Evolutionary conservation across 2,888 invertebrate genomes (phyloP).

Genomic region (Mayetiola destructor): DNA sequence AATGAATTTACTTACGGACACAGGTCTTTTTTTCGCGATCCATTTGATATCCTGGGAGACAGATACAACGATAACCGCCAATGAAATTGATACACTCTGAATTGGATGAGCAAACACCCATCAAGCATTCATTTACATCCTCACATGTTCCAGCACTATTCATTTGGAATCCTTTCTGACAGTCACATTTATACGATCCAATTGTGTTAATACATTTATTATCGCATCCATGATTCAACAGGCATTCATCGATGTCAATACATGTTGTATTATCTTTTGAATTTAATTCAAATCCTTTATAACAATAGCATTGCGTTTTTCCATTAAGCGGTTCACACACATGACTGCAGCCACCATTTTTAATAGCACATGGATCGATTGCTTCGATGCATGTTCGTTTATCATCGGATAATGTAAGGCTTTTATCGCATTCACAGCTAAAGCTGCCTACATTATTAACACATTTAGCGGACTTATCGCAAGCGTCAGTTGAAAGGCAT

Average conservation of each 20-base stretch:
- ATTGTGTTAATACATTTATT: slow-evolving; percentile 36
- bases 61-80: slow-evolving; percentile 39
- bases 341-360: slow-evolving; percentile 44
- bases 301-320: slow-evolving; percentile 32
- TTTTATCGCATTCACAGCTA: slow-evolving; percentile 35
- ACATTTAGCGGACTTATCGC: slow-evolving; percentile 30
- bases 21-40: slow-evolving; percentile 24
- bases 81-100: slow-evolving; percentile 35
- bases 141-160: slow-evolving; percentile 31
- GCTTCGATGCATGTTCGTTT: slow-evolving; percentile 29
- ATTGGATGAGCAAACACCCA: slow-evolving; percentile 28
- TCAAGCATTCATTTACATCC: slow-evolving; percentile 42
- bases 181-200: slow-evolving; percentile 35
- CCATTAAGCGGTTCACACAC: slow-evolving; percentile 23
- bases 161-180: slow-evolving; percentile 29
- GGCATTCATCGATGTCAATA: slow-evolving; percentile 35
- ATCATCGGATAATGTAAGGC: slow-evolving; percentile 27
- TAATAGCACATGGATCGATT: slow-evolving; percentile 34
- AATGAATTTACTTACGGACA: slow-evolving; percentile 16
- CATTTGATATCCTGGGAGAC: slow-evolving; percentile 32
- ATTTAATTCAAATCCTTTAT: slow-evolving; percentile 27
- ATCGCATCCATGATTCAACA: slow-evolving; percentile 30
- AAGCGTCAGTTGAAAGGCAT: slow-evolving; percentile 29
- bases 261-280: slow-evolving; percentile 32
- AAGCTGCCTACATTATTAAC: slow-evolving; percentile 38